Conservation (phyloP, 2,113 vertebrate genomes). For the Upupa epops region DNA sequence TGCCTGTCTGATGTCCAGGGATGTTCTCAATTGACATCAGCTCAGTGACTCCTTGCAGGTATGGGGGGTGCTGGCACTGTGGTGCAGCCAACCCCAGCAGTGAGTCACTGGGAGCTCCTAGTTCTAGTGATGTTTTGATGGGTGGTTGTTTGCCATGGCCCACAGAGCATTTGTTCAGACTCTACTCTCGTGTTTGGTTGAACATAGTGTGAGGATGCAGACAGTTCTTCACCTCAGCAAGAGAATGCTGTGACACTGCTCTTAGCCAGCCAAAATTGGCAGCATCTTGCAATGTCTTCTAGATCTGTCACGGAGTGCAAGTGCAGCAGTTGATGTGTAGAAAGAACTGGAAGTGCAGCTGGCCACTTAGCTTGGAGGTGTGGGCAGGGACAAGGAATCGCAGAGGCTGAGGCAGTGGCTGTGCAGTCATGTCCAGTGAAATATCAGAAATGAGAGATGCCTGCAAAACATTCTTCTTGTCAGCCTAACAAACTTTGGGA, state of each 20-base stretch:
- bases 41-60: neutral
- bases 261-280: neutral
- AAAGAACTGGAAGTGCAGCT: neutral
- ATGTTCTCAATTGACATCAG: neutral
- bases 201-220: neutral
- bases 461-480: constrained; percentile 27
- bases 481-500: constrained; percentile 6
- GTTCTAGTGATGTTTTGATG: neutral
- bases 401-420: neutral
- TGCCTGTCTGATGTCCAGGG: neutral
- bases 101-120: neutral
- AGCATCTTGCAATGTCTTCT: neutral
- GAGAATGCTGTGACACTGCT: neutral
- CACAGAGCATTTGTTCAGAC: neutral
- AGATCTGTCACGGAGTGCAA: neutral
- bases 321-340: neutral
- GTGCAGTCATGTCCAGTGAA: neutral
- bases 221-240: fast-evolving
- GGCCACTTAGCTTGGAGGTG: neutral
- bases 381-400: neutral
- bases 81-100: neutral
- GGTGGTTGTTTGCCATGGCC: neutral
- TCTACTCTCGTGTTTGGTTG: neutral
- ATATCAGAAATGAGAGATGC: neutral
- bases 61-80: neutral